These are phyloP conservation scores for Fabriciana adippe DNA, from an alignment of 2,888 invertebrate species.

Conservation along the genomic window DNA sequence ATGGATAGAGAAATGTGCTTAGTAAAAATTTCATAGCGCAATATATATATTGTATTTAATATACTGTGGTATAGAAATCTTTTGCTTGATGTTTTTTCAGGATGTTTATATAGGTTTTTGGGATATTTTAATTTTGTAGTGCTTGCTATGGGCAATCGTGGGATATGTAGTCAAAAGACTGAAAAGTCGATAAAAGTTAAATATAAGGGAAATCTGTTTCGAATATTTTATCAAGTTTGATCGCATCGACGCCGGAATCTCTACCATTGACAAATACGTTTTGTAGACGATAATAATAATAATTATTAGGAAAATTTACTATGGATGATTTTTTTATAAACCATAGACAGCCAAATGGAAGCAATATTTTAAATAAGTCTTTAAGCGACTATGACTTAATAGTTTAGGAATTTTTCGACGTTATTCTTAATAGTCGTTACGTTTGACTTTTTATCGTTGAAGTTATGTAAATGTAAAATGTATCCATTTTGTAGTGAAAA, in stretches of 20 bases:
- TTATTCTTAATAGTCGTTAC: neutral
- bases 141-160: no score
- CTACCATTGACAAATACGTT: neutral
- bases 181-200: neutral
- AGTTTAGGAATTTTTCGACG: neutral
- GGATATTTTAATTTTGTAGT: no score
- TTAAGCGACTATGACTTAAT: conserved; percentile 10
- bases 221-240: neutral
- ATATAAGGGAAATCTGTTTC: no score
- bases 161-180: no score
- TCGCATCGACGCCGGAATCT: conserved; percentile 19
- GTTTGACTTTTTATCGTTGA: neutral
- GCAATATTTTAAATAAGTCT: conserved; percentile 27
- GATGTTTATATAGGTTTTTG: neutral
- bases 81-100: conserved; percentile 11
- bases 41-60: neutral
- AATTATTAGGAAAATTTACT: neutral
- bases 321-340: neutral
- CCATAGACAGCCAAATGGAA: conserved; percentile 25
- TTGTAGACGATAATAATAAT: conserved; percentile 1
- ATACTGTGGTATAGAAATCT: neutral
- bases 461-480: no score
- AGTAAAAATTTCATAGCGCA: neutral
- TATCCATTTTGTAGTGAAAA: no score
- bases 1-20: conserved; percentile 8